Base-by-base conservation (phyloP, 2,888 invertebrate genomes). In the Eudemis profundana region DNA sequence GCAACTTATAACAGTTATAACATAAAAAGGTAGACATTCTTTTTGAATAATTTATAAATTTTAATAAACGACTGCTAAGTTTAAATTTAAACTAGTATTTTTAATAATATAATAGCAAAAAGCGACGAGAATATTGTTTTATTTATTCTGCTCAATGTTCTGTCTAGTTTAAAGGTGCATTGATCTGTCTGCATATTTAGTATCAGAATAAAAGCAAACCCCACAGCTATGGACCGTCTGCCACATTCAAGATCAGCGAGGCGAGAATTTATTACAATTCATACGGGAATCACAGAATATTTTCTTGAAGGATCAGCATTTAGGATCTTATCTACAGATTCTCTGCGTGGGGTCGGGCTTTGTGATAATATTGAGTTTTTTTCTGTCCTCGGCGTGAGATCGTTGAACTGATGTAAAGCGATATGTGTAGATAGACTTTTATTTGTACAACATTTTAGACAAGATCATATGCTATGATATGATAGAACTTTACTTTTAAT, bases 171-270 rank as follows among this genome's bases (percentile, higher is more conserved):
- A 61, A 29, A n/a, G 44, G 63, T 33, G 10, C 56, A 63, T 23
- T 63, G 56, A 50, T 42, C 49, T 38, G 54, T 62, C 62, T 63
- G 62, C 54, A 63, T 40, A 53, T 38, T 53, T 51, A 46, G 19
- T 23, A 61, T 33, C 51, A 51, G 61, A 53, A 51, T 36, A 51
- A 49, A n/a, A 21, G 21, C 51, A 29, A 46, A 51, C 44, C 17
- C 14, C 27, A 21, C 44, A 49, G 15, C 19, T 53, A 8, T 33
- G 42, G 42, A 19, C 19, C 63, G 56, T 63, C 56, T 57, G 49
- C 33, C 63, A 42, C 49, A 42, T 56, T 54, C 36, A 27, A 23
- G 53, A 46, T 12, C 46, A 46, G 36, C 19, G 53, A 53, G 51
- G 17, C 53, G 61, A 44, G 44, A 23, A 53, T 46, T 56, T 42